Conservation (phyloP, 1,140 invertebrate species). For the Oscheius sp. region DNA sequence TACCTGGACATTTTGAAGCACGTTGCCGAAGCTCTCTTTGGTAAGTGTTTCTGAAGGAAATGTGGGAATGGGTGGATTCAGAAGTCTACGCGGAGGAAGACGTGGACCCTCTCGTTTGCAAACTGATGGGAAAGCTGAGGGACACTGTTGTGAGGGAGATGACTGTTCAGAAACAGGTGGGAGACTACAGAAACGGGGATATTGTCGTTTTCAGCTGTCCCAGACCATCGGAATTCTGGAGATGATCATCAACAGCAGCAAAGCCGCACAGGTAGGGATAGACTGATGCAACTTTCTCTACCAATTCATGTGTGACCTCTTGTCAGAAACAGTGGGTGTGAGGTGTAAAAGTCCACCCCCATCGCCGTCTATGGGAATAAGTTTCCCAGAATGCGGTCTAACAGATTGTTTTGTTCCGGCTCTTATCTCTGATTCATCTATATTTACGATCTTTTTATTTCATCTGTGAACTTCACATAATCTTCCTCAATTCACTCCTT, state of each 20-base stretch:
- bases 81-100: constrained; percentile 12
- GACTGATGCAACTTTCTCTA: no score
- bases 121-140: not conserved
- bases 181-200: not conserved
- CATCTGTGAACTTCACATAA: no score
- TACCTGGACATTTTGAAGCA: constrained; percentile 3
- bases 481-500: not conserved
- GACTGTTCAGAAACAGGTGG: constrained; percentile 25
- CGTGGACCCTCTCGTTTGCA: not conserved
- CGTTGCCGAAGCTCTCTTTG: not conserved
- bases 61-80: not conserved
- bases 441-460: no score
- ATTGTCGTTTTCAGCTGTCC: not conserved
- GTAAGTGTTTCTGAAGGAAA: not conserved
- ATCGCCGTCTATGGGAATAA: no score
- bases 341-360: no score
- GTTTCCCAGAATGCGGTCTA: no score
- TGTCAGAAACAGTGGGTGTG: no score
- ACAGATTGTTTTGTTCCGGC: no score
- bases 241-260: constrained; percentile 22
- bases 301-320: no score
- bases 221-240: constrained; percentile 26
- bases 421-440: no score
- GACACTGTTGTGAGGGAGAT: not conserved
- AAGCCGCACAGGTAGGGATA: not conserved